Base-by-base conservation (phyloP, 2,888 invertebrate species). In the Cyaniris semiargus region DNA sequence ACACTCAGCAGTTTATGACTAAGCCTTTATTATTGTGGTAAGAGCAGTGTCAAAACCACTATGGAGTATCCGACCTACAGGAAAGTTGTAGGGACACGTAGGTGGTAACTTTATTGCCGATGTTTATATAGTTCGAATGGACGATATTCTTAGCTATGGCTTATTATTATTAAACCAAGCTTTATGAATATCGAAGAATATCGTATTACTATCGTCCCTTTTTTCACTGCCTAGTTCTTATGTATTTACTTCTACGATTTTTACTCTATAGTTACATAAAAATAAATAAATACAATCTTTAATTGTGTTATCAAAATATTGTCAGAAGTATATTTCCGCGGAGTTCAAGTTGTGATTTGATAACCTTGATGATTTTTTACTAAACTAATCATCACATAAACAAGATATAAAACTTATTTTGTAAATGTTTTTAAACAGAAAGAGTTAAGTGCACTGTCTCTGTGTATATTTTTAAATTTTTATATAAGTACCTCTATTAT, bases 201-300 rank as follows among this genome's bases (percentile, higher is more conserved):
- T 44, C 13, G 44, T 44, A 38, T 38, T 38, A 38, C 10, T 10
- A 4, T 48, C 48, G 4, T 18, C 48, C 13, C 18, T 15, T 48
- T 48, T 15, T 13, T 48, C 48, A 15, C 3, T 15, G 4, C 15
- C 15, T 48, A 48, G 15, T 48, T 18, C 1, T 15, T 18, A 53
- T 53, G 18, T 18, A 53, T 15, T 18, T 53, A 53, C 10, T 44
- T 38, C 38, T 38, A 38, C 38, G 10, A 44, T 44, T 44, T 44
- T 44, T 13, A 44, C 1, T 10, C 44, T 10, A 44, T 44, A 10
- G 44, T 13, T 44, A 44, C 38, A 5, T 34, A 58, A 58, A 21
- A 21, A 58, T 58, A n/a, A 56, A 56, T 58, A 58, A n/a, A 58
- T 58, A 56, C 56, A 56, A 56, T 56, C n/a, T n/a, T 18, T 56